Base-by-base conservation (phyloP, 2,888 invertebrate species). In the Drosophila paracracens region DNA sequence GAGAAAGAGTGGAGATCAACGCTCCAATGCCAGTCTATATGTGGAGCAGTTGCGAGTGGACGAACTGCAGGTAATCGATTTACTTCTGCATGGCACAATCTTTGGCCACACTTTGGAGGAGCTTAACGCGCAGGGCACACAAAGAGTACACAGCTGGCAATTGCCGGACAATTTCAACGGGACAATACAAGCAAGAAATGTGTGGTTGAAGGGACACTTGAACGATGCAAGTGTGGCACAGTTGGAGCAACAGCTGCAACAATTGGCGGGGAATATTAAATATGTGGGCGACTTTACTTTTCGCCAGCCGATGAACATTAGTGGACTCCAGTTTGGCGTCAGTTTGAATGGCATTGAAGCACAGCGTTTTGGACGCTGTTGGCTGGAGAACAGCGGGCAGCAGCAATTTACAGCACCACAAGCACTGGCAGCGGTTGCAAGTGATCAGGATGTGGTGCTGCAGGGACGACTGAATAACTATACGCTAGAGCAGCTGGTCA, bases 401-500 rank as follows among this genome's bases (percentile, higher is more conserved):
- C 93, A 94, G 76, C 66, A 66, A 4, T 93, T 93, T 46, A 91
- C 88, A 4, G 92, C 87, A 0, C 86, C 89, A 2, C 93, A 92
- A 76, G 84, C 71, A 0, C 71, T 93, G 3, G 79, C 89, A 0
- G 73, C 74, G 1, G 53, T 91, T n/a, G 54, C 74, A 2, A 79
- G 76, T 21, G 66, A 70, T 5, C 57, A 78, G 1, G 88, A 91
- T 40, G 29, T 92, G 8, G 52, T 70, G 38, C 63, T 93, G 1
- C 56, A 56, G 1, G 92, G 93, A n/a, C 90, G 82, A 21, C 71
- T 95, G 4, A 94, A 94, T 81, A 93, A 93, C 13, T 91, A 94
- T 21, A 90, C 93, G 40, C 80, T 95, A 27, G 84, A 92, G 1
- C 90, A 94, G 58, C 87, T 95, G 36, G 81, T 93, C 11, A 80